Percentiles rank a stretch among this genome's conserved stretches.
Evolutionary conservation across 64 coral and sea anemone species (phyloP).

Genomic region (Hydrozoanthus tunicans): DNA sequence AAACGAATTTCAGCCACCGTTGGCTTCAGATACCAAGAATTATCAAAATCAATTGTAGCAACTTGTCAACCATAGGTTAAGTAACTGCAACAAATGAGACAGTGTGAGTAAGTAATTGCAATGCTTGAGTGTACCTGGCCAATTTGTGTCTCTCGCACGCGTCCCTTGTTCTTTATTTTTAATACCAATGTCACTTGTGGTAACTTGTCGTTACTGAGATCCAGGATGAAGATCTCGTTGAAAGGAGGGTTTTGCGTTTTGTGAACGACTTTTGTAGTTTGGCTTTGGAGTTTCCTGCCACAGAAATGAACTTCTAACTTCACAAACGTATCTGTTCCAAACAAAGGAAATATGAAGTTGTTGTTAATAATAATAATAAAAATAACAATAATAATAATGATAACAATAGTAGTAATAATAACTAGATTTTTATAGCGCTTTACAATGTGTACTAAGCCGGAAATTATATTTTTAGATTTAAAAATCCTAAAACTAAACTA

Average conservation of each 20-base stretch:
- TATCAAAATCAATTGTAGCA: too few relatives aligned
- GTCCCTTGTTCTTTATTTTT: constrained; percentile 69
- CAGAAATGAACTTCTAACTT: constrained; percentile 73
- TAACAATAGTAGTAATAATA: too few relatives aligned
- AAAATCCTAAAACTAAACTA: too few relatives aligned
- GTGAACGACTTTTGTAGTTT: constrained; percentile 60
- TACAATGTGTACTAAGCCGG: too few relatives aligned
- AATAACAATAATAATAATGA: too few relatives aligned
- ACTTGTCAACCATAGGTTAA: too few relatives aligned
- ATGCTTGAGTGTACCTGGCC: constrained; percentile 48
- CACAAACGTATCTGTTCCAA: constrained; percentile 71
- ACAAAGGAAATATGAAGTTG: not conserved
- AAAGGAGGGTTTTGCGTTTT: constrained; percentile 68
- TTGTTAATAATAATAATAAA: not conserved
- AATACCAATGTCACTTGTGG: constrained; percentile 71
- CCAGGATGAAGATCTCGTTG: constrained; percentile 71
- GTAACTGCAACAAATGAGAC: too few relatives aligned
- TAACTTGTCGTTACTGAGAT: constrained; percentile 73
- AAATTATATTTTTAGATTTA: too few relatives aligned
- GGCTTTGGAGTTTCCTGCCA: constrained; percentile 54
- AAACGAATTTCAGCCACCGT: too few relatives aligned
- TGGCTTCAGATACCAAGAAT: too few relatives aligned
- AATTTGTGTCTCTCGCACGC: constrained; percentile 62
- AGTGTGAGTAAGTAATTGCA: not conserved
- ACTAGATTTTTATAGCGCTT: too few relatives aligned